Percentiles rank a stretch among this genome's conserved stretches.
Conservation (phyloP, 1,140 invertebrate genomes). For the Chionoecetes opilio region DNA sequence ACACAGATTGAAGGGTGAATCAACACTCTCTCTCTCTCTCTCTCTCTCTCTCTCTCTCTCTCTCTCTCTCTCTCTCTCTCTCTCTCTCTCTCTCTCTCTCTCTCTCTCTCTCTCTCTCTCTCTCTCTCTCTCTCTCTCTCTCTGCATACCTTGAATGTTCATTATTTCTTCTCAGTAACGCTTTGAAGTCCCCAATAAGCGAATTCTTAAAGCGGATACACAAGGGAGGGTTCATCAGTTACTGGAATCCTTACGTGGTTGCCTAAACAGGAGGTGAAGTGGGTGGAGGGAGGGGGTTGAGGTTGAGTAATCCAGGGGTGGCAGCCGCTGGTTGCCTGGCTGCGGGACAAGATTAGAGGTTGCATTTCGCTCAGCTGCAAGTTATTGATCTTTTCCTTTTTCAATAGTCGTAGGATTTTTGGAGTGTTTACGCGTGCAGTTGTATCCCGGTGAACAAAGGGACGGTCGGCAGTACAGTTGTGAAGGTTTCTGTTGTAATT, state of each 20-base stretch:
- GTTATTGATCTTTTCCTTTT: background rate
- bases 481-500: background rate
- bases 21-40: background rate
- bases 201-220: background rate
- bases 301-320: background rate
- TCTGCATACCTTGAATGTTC: no score
- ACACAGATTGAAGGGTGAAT: background rate
- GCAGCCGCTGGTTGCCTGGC: background rate
- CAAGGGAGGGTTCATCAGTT: slow-evolving; percentile 7
- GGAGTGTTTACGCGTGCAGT: no score
- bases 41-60: background rate
- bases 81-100: slow-evolving; percentile 22
- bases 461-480: background rate
- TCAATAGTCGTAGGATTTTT: background rate
- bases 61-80: slow-evolving; percentile 17
- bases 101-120: slow-evolving; percentile 33
- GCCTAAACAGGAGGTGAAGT: background rate
- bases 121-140: slow-evolving; percentile 30
- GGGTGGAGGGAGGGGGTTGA: background rate
- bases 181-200: background rate
- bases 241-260: background rate
- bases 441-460: background rate
- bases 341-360: slow-evolving; percentile 6
- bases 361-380: slow-evolving; percentile 11
- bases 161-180: background rate